Evolutionary conservation across 2,888 invertebrate genomes (phyloP), one percentile per base, ranked within the genome.

Genomic region (Beris morrisii): DNA sequence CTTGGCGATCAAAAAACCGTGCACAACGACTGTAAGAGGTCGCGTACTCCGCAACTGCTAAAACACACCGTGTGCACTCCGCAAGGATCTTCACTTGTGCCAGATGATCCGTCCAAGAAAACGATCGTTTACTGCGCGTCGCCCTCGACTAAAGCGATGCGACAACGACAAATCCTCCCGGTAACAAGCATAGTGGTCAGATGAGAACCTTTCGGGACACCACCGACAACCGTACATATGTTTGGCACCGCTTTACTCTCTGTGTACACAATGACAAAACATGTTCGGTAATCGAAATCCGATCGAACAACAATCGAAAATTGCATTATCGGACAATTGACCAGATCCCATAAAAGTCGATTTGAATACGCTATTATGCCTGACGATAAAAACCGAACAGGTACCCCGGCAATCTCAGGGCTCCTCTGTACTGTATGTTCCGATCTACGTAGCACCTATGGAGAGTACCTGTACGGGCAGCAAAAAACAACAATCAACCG

Each of bases 251-350:
- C 13, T 48, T 15, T 15, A 12, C 48, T n/a, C 48, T n/a, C 15
- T n/a, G 48, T n/a, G 48, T 48, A 46, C 30, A 13, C 30, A 58
- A 38, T 38, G 44, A 22, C 57, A 53, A 22, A 22, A 57, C 58
- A 58, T 67, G 46, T 64, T 64, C 48, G 65, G 22, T 65, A 61
- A 65, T 61, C 52, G 61, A 52, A 50, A 61, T 61, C 52, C 61
- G 38, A 68, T 65, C 68, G 63, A 57, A 65, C 65, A 65, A 65
- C 63, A 65, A 65, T 68, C 65, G 65, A 68, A 68, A 68, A 65
- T 65, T 68, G 63, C 65, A 65, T 63, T 68, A 68, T 65, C 68
- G 68, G 68, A 68, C 68, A 65, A 68, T 68, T 68, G 68, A 68
- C 68, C 68, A 68, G 54, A 44, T 54, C 31, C 64, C 54, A 64